Base-by-base conservation (phyloP, 2,113 vertebrate species). In the Anarhynchus alexandrinus region DNA sequence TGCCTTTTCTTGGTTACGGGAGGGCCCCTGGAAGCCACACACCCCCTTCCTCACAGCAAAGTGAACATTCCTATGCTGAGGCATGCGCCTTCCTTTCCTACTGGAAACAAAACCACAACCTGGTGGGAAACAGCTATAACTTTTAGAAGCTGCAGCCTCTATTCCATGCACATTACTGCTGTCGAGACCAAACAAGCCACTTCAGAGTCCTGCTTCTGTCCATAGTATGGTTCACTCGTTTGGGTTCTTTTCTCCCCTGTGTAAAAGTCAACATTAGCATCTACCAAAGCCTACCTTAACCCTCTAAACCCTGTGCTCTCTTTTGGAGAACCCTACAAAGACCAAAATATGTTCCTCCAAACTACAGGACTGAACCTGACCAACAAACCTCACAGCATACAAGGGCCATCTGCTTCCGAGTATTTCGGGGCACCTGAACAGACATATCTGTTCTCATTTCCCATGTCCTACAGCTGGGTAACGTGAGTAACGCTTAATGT, bases 401-500 rank as follows among this genome's bases (percentile, higher is more conserved):
- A 43, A 51, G 23, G 20, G 40, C n/a, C 1, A 0, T 57, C 67
- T 51, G 47, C 36, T 91, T 52, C 61, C 0, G 1, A 65, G 43
- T 40, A 7, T 32, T 80, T 23, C 0, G 3, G n/a, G 34, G 47
- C 26, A 32, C 30, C 34, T 25, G 49, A 30, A 16, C 10, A 22
- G 59, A 5, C 0, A 0, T 22, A 32, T 45, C 52, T 54, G 5
- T 19, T 69, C 19, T 3, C 9, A 0, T n/a, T 62, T 74, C 47
- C 64, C 5, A 40, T 69, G 62, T 34, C 62, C 57, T 25, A 1
- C 2, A n/a, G 43, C 69, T 65, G 30, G 19, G 22, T 51, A 59
- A 62, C 12, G 4, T 0, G 0, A 80, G 29, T 32, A 42, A 69
- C 5, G 1, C 9, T 29, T 49, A 2, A 1, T 3, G 2, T 45